Evolutionary conservation across 2,888 invertebrate genomes (phyloP), one percentile per base, ranked within the genome.

Genomic region (Cephonodes hylas): DNA sequence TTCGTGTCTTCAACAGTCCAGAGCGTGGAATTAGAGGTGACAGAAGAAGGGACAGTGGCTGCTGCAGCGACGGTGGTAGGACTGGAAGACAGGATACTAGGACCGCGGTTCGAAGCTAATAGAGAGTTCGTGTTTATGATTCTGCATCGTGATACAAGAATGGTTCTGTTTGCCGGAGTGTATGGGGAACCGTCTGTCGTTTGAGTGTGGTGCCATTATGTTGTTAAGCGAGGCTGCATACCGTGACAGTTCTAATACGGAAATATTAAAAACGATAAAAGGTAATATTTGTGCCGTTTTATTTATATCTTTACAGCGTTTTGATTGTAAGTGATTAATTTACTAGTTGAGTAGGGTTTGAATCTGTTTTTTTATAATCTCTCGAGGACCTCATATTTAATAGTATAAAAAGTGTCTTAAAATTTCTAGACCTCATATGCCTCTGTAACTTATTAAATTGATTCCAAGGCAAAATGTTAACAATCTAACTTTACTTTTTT

Each of bases 11-110:
- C 94, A 48, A 86, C 95, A 0, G 86, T 95, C 15, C 96, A 96
- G 74, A 95, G 94, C 71, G 95, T 96, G 0, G 93, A 94, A 72
- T 93, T 96, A 62, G 95, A 95, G 72, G 96, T 96, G 0, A 94
- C 94, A 60, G 96, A 96, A 83, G 94, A 95, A 75, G 96, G 96
- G 0, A 96, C 96, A 0, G 93, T 94, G 2, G 96, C 96, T 0
- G 93, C 94, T 0, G 94, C 94, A 0, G 93, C 94, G 0, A 93
- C 95, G 3, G 92, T 91, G 0, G 81, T 91, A 0, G 90, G 89
- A 0, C 74, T 92, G 48, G 90, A 92, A 74, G 89, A 91, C 34
- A 86, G 91, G 31, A 84, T 90, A 42, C 66, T 90, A 23, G 85
- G 84, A 0, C 94, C 94, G 23, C 91, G 93, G 67, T 94, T 95